Conservation (phyloP, 2,888 invertebrate species). For the Xylota segnis region DNA sequence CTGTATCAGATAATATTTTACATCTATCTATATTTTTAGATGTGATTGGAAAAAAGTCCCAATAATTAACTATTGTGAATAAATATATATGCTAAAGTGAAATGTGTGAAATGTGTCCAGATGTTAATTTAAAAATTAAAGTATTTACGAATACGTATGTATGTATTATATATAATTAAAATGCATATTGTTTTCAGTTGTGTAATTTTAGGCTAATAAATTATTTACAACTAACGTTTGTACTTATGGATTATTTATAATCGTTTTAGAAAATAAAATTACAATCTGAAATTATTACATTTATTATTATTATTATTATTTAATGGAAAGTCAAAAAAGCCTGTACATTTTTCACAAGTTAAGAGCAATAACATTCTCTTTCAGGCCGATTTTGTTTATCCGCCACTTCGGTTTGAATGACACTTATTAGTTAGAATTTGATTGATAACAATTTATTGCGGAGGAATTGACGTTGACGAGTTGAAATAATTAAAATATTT, state of each 20-base stretch:
- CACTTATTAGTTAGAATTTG: no score
- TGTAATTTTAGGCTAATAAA: slow-evolving; percentile 75
- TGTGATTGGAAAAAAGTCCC: slow-evolving; percentile 22
- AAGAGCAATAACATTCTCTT: no score
- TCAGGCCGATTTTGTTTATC: no score
- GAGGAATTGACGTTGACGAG: no score
- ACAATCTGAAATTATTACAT: slow-evolving; percentile 31
- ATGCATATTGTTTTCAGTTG: slow-evolving; percentile 61
- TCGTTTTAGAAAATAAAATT: slow-evolving; percentile 74
- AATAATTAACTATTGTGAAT: slow-evolving; percentile 59
- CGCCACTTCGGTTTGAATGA: no score
- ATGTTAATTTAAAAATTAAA: slow-evolving; percentile 50
- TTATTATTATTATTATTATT: slow-evolving; percentile 4
- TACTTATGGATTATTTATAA: slow-evolving; percentile 76
- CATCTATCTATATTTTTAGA: slow-evolving; percentile 30
- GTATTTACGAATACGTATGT: slow-evolving; percentile 56
- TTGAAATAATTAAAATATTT: no score
- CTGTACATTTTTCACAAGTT: no score
- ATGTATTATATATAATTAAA: slow-evolving; percentile 62
- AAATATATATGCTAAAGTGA: slow-evolving; percentile 49
- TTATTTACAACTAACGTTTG: slow-evolving; percentile 74
- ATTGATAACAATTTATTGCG: no score
- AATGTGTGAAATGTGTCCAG: slow-evolving; percentile 47
- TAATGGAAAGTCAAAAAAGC: no score
- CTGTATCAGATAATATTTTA: slow-evolving; percentile 55